Percentiles rank a stretch among this genome's conserved stretches.
phyloP scores from a whole-genome alignment of 2,888 invertebrate genomes.

The Pristionchus entomophagus region DNA sequence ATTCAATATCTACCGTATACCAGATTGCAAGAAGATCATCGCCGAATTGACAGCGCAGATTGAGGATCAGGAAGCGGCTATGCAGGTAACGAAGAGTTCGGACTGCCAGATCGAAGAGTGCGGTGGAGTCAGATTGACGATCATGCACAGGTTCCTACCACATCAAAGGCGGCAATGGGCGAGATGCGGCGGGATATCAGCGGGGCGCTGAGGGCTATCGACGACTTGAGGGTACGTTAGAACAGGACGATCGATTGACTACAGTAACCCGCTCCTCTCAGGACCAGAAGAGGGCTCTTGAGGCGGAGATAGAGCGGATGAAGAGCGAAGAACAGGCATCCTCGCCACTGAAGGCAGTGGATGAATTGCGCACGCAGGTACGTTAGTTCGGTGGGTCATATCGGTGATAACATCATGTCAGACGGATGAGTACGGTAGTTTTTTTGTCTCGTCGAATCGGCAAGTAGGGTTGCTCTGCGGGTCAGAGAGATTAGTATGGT shows the following conservation, averaged over 20 bases:
- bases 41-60: not conserved
- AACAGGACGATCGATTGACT: not conserved
- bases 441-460: not conserved
- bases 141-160: not conserved
- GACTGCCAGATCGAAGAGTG: not conserved
- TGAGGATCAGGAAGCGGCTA: not conserved
- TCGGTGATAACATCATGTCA: not conserved
- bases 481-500: too few species aligned
- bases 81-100: not conserved
- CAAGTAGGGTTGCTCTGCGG: too few species aligned
- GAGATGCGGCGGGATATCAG: not conserved
- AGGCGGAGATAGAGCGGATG: constrained; percentile 25
- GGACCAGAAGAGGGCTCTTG: constrained; percentile 25
- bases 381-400: not conserved
- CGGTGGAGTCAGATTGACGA: not conserved
- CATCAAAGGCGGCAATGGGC: not conserved
- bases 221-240: constrained; percentile 30
- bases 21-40: constrained; percentile 42
- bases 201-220: constrained; percentile 9
- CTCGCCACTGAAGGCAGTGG: not conserved
- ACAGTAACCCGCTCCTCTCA: not conserved
- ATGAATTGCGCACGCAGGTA: not conserved
- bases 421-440: too few species aligned
- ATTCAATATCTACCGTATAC: not conserved
- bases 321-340: not conserved